A percentile compares a stretch with the other conserved stretches of the same genome.
phyloP scores from a whole-genome alignment of 2,888 invertebrate genomes.

The Eristalis intricaria region DNA sequence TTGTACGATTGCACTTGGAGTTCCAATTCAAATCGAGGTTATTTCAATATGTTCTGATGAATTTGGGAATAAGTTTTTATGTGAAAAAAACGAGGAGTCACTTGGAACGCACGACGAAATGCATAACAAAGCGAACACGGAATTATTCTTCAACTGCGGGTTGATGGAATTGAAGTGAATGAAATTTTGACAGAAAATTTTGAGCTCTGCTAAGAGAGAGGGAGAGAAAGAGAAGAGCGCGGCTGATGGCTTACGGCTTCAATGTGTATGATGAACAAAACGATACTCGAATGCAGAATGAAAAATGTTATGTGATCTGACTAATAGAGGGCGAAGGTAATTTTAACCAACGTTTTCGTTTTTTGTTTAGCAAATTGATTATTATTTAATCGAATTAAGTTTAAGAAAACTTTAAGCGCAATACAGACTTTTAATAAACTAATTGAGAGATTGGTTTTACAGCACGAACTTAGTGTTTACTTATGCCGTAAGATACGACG shows the following conservation, averaged over 20 bases:
- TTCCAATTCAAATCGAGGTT: neutral
- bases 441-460: no score
- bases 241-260: slow-evolving; percentile 44
- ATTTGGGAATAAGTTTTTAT: slow-evolving; percentile 6
- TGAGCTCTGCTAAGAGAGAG: neutral
- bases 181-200: slow-evolving; percentile 56
- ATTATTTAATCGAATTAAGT: no score
- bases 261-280: neutral
- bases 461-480: no score
- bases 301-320: no score
- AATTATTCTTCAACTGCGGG: slow-evolving; percentile 58
- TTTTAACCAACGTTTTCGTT: neutral
- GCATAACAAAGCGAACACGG: slow-evolving; percentile 60
- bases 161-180: slow-evolving; percentile 57
- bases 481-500: no score
- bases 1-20: neutral
- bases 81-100: neutral
- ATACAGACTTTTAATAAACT: no score
- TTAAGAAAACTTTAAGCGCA: no score
- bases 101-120: slow-evolving; percentile 33
- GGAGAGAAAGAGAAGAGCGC: slow-evolving; percentile 10
- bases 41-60: slow-evolving; percentile 7
- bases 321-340: slow-evolving; percentile 13
- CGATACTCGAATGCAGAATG: slow-evolving; percentile 34
- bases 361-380: no score